Evolutionary conservation across 2,888 invertebrate species (phyloP).

Genomic region (Drosophila multiciliata): DNA sequence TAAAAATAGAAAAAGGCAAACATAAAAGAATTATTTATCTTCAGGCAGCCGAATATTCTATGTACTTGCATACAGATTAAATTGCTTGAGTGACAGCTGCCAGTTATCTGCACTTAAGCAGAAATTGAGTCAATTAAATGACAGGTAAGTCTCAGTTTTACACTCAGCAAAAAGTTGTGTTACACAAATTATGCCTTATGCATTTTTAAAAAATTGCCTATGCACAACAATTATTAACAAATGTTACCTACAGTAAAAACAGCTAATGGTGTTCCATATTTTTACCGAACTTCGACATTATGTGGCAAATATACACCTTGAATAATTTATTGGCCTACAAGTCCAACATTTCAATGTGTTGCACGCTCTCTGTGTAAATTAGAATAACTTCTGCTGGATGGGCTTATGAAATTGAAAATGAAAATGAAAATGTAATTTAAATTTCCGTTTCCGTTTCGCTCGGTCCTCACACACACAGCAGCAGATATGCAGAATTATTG

Average conservation of each 20-base stretch:
- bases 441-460: slow-evolving; percentile 64
- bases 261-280: background rate
- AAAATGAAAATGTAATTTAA: slow-evolving; percentile 74
- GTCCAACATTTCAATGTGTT: background rate
- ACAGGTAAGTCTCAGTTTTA: background rate
- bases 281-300: background rate
- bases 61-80: slow-evolving; percentile 11
- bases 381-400: background rate
- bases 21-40: background rate
- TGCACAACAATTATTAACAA: background rate
- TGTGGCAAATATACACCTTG: background rate
- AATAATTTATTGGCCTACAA: slow-evolving; percentile 1
- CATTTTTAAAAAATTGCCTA: background rate
- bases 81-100: background rate
- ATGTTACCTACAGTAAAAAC: background rate
- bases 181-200: fast-evolving
- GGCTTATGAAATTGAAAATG: slow-evolving; percentile 46
- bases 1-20: slow-evolving; percentile 1
- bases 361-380: background rate
- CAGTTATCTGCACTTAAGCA: background rate
- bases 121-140: slow-evolving; percentile 1
- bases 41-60: background rate
- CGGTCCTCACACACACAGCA: slow-evolving; percentile 49
- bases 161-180: background rate
- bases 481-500: slow-evolving; percentile 51